These are phyloP conservation scores for Macrophya annulata DNA, from an alignment of 2,888 invertebrate species.

Conservation along the genomic window DNA sequence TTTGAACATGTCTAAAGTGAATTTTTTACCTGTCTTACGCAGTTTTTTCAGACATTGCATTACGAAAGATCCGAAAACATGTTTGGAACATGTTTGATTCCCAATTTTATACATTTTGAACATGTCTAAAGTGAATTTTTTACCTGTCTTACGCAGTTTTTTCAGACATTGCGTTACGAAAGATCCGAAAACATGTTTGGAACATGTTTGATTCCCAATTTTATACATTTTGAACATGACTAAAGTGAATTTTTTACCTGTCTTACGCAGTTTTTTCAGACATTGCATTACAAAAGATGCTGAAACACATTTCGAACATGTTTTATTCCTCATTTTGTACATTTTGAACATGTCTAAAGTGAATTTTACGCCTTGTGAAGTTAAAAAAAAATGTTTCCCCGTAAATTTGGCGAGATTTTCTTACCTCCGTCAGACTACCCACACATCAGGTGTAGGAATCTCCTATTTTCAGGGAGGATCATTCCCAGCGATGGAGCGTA, in stretches of 20 bases:
- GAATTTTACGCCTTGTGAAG: neutral
- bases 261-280: neutral
- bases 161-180: neutral
- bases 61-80: neutral
- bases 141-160: neutral
- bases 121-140: no score
- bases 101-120: no score
- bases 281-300: neutral
- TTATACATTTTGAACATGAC: no score
- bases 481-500: conserved; percentile 68
- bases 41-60: neutral
- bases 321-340: neutral
- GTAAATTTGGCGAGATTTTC: neutral
- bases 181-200: neutral
- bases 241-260: no score
- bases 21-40: neutral
- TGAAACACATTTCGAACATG: neutral
- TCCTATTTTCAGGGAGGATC: conserved; percentile 61
- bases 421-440: neutral
- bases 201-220: neutral
- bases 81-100: neutral
- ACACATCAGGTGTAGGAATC: neutral
- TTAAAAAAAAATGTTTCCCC: neutral
- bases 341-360: neutral
- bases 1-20: no score